These are phyloP conservation scores for Prostheceraeus crozeri DNA, from an alignment of 2,888 invertebrate species.

Conservation along the genomic window DNA sequence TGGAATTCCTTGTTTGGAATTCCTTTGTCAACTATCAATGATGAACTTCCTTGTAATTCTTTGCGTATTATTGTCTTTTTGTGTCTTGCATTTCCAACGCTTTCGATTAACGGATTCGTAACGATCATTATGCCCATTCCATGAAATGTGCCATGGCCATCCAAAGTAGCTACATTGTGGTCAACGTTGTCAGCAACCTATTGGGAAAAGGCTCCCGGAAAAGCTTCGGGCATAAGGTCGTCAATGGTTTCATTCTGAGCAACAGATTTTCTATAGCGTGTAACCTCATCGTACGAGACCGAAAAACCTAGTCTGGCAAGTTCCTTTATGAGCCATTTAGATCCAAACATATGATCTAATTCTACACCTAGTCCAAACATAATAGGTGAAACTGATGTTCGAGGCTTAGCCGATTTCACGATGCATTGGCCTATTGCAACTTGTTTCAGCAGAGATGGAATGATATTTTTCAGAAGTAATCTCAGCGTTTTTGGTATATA, in stretches of 20 bases:
- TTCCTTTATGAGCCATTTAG: conserved; percentile 15
- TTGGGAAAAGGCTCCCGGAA: conserved; percentile 13
- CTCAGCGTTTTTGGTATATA: conserved; percentile 7
- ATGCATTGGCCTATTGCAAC: conserved; percentile 13
- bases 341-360: conserved; percentile 18
- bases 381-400: conserved; percentile 8
- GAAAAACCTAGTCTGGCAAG: conserved; percentile 14
- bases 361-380: conserved; percentile 15
- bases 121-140: conserved; percentile 2
- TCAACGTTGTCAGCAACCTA: conserved; percentile 20
- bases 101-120: neutral
- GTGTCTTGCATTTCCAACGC: too few relatives aligned
- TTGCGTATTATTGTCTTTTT: too few relatives aligned
- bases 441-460: conserved; percentile 12
- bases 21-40: conserved; percentile 2
- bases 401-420: conserved; percentile 7
- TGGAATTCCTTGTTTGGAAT: too few relatives aligned
- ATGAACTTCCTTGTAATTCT: neutral
- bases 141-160: conserved; percentile 19
- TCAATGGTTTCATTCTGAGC: conserved; percentile 6
- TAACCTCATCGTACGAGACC: conserved; percentile 13
- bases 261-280: conserved; percentile 15
- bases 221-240: conserved; percentile 4
- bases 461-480: conserved; percentile 21
- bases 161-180: conserved; percentile 22